A percentile compares a stretch with the other conserved stretches of the same genome.
phyloP scores from a whole-genome alignment of 2,113 vertebrate species.

The Brachirus orientalis region DNA sequence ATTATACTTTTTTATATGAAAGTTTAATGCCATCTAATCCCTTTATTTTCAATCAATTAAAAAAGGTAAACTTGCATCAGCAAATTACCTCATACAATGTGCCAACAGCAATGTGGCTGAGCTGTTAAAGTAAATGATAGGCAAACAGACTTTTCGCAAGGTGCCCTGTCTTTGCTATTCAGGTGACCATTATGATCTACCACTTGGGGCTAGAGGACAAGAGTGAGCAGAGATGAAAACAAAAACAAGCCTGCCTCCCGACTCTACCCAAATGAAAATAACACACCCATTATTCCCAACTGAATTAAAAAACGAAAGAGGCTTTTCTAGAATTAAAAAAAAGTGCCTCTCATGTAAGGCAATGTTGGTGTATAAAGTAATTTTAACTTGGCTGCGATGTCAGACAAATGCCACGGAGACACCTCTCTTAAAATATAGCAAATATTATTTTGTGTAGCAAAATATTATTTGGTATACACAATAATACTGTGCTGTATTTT shows the following conservation, averaged over 20 bases:
- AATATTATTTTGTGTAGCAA: too few species aligned
- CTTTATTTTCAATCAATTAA: too few species aligned
- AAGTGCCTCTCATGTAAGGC: not conserved
- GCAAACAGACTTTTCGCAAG: not conserved
- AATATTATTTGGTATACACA: too few species aligned
- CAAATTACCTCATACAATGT: not conserved
- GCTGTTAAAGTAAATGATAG: constrained; percentile 2
- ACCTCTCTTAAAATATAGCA: too few species aligned
- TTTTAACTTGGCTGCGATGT: not conserved
- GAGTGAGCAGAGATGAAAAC: not conserved
- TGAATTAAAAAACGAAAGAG: not conserved
- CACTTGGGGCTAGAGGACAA: constrained; percentile 18
- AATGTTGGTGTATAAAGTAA: not conserved
- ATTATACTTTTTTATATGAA: too few species aligned
- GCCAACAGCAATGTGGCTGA: not conserved
- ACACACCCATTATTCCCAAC: not conserved
- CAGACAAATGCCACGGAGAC: too few species aligned
- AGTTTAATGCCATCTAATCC: too few species aligned
- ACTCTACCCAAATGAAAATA: constrained; percentile 20
- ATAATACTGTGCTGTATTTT: too few species aligned
- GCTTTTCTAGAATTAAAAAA: not conserved
- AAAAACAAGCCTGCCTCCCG: constrained; percentile 36
- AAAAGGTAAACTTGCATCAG: too few species aligned
- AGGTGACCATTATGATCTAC: not conserved
- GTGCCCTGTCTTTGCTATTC: constrained; percentile 3